Evolutionary conservation across 30 jellyfish, hydroid and myxozoan species (phyloP), one percentile per base, ranked within the genome.

Genomic region (Clytia hemisphaerica): DNA sequence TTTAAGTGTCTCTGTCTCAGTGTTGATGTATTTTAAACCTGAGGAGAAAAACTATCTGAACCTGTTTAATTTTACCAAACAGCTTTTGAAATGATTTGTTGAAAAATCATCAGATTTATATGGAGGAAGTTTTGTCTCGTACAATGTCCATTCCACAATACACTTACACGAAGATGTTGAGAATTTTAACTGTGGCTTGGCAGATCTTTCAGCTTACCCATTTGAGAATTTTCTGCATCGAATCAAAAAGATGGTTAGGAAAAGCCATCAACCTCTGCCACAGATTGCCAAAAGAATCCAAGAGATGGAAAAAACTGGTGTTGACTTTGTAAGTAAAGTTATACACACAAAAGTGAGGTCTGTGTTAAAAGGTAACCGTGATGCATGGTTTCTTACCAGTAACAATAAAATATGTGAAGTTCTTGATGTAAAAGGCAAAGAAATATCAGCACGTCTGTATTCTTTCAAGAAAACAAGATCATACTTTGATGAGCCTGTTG

Each of bases 101-200:
- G 70, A 57, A 5, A 22, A 5, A 3, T 7, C 53, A 22, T 22
- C 70, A 7, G 49, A 2, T 1, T 3, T 57, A 3, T 57, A 57
- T 57, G 70, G 70, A 5, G 70, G 30, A n/a, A 4, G 51, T 31
- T 57, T 57, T 22, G 49, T 57, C 3, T 57, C 70, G 5, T 57
- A 57, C 49, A 57, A 57, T 0, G 70, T 57, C 16, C 70, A 57
- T 22, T 57, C 70, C 4, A 22, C 30, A 51, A 22, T 57, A 5
- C 70, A 57, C 35, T 5, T 57, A 21, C 70, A 57, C 50, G 45
- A 57, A 45, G 70, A 57, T 57, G 55, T 57, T 7, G 51, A 57
- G 1, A 57, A 57, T 2, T 57, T 57, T 5, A 37, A 57, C 25
- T 57, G 70, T 57, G 70, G 70, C 0, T 31, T 57, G 6, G 44